Conservation (phyloP, 2,797 vertebrate genomes). For the Cyclopterus lumpus region DNA sequence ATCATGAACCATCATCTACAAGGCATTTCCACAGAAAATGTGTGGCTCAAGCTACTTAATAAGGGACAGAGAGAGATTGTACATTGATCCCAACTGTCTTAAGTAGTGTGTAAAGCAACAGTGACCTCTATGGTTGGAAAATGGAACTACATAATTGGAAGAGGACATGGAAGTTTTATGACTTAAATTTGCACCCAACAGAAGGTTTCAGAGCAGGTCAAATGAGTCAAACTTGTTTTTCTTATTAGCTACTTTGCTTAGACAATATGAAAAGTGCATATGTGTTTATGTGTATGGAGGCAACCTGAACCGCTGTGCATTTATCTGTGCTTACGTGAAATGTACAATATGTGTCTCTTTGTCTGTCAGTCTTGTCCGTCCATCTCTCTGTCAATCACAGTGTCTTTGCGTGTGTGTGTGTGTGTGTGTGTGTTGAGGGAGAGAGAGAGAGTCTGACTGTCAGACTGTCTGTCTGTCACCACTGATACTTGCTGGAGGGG, state of each 20-base stretch:
- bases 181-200: slow-evolving; percentile 1
- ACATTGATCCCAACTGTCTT: neutral
- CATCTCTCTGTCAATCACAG: slow-evolving; percentile 53
- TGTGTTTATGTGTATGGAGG: neutral
- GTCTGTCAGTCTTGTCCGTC: slow-evolving; percentile 56
- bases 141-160: slow-evolving; percentile 67
- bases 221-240: neutral
- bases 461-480: slow-evolving; percentile 82
- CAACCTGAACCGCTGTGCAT: slow-evolving; percentile 4
- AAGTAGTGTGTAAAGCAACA: slow-evolving; percentile 82
- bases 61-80: slow-evolving; percentile 22
- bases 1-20: neutral
- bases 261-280: neutral
- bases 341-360: slow-evolving; percentile 51
- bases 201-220: slow-evolving; percentile 3
- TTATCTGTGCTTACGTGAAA: slow-evolving; percentile 11
- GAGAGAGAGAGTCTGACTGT: slow-evolving; percentile 53
- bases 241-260: neutral
- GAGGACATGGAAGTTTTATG: slow-evolving; percentile 1
- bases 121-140: slow-evolving; percentile 85
- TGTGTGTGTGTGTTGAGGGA: slow-evolving; percentile 10
- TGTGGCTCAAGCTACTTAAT: slow-evolving; percentile 1
- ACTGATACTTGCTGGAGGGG: slow-evolving; percentile 81
- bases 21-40: neutral
- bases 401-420: slow-evolving; percentile 15